These are phyloP conservation scores for Falco concolor DNA, from an alignment of 2,797 vertebrate genomes.

Conservation along the genomic window DNA sequence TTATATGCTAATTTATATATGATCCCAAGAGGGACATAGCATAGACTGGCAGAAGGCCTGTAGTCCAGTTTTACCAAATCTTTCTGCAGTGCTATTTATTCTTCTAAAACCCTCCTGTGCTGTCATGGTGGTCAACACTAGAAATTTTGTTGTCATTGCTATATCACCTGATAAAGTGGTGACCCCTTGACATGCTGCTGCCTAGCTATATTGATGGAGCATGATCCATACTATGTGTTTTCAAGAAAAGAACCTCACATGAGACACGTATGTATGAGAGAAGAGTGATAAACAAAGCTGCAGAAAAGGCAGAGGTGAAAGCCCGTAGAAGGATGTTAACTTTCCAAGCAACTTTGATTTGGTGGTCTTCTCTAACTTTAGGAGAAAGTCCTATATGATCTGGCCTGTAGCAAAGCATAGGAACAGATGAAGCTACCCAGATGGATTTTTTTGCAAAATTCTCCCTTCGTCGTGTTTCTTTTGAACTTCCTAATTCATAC, in stretches of 20 bases:
- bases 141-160: background rate
- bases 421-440: background rate
- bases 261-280: accelerated
- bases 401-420: background rate
- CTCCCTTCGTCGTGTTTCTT: background rate
- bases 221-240: too few species aligned
- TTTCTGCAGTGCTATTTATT: background rate
- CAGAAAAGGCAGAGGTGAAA: background rate
- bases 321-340: background rate
- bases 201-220: background rate
- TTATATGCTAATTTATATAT: background rate
- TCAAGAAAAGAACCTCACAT: background rate
- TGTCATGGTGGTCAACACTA: background rate
- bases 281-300: background rate
- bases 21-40: background rate
- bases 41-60: background rate
- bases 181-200: background rate
- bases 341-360: background rate
- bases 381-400: background rate
- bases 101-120: background rate
- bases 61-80: background rate
- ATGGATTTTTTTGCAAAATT: background rate
- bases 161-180: background rate
- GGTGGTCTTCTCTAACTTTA: background rate
- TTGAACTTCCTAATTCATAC: background rate